These are phyloP conservation scores for Pterois miles DNA, from an alignment of 2,797 vertebrate species.

Conservation along the genomic window DNA sequence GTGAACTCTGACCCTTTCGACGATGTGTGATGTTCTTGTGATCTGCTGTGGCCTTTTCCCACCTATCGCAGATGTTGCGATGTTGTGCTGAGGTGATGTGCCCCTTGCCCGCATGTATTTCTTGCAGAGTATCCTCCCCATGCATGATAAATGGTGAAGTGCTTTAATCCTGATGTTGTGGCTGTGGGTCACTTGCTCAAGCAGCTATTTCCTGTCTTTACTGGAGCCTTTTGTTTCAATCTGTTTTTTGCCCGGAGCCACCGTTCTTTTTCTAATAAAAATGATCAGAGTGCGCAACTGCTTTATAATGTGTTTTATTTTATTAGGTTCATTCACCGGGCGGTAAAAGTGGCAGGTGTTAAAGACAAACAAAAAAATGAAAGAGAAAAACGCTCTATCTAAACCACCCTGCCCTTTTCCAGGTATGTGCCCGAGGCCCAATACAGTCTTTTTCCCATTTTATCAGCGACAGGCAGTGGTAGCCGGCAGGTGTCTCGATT, in stretches of 20 bases:
- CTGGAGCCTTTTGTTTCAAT: constrained; percentile 63
- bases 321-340: neutral
- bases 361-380: constrained; percentile 35
- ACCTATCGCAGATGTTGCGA: constrained; percentile 60
- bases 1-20: constrained; percentile 62
- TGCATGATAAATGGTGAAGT: constrained; percentile 76
- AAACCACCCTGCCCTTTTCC: constrained; percentile 57
- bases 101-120: constrained; percentile 53
- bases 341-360: constrained; percentile 26
- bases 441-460: constrained; percentile 54
- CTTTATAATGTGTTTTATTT: constrained; percentile 56
- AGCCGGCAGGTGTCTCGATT: constrained; percentile 67
- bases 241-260: constrained; percentile 56
- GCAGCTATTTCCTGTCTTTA: constrained; percentile 67
- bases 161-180: constrained; percentile 70
- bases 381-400: constrained; percentile 30
- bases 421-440: constrained; percentile 39
- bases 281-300: constrained; percentile 41
- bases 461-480: constrained; percentile 71
- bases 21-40: constrained; percentile 69
- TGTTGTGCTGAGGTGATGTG: constrained; percentile 65
- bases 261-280: constrained; percentile 74
- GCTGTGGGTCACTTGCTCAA: constrained; percentile 70
- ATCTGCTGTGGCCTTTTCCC: constrained; percentile 78
- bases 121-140: constrained; percentile 48